These are phyloP conservation scores for Brachionus koreanus DNA, from an alignment of 1,140 invertebrate species.

Conservation along the genomic window DNA sequence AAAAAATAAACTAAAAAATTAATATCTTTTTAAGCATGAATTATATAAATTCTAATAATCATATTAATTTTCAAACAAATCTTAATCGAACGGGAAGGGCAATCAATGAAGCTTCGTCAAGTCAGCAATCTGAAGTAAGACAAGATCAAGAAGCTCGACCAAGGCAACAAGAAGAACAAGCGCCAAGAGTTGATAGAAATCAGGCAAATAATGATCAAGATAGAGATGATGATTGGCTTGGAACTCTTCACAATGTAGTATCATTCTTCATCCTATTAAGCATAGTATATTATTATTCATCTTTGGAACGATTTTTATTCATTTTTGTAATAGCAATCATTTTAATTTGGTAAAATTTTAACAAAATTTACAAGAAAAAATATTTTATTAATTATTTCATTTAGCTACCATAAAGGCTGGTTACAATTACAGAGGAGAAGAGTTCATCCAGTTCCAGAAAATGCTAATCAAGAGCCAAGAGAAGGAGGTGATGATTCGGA, in stretches of 20 bases:
- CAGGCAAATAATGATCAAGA: slow-evolving; percentile 24
- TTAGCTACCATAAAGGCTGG: slow-evolving; percentile 41
- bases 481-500: not conserved
- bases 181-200: not conserved
- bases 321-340: slow-evolving; percentile 1
- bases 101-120: not conserved
- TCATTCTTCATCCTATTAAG: slow-evolving; percentile 37
- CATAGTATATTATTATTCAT: slow-evolving; percentile 38
- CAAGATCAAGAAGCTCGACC: not conserved
- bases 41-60: not conserved
- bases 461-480: not conserved
- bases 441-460: not conserved
- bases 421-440: slow-evolving; percentile 25
- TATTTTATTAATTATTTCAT: not conserved
- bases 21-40: not conserved
- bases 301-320: slow-evolving; percentile 31
- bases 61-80: not conserved
- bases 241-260: slow-evolving; percentile 34
- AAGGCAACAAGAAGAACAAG: not conserved
- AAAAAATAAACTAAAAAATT: not conserved
- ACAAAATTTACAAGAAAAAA: not conserved
- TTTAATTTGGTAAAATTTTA: slow-evolving; percentile 15
- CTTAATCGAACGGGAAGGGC: not conserved
- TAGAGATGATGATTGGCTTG: slow-evolving; percentile 41
- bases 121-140: not conserved